Base-by-base conservation (phyloP, 2,888 invertebrate species). In the Cheilosia vernalis region DNA sequence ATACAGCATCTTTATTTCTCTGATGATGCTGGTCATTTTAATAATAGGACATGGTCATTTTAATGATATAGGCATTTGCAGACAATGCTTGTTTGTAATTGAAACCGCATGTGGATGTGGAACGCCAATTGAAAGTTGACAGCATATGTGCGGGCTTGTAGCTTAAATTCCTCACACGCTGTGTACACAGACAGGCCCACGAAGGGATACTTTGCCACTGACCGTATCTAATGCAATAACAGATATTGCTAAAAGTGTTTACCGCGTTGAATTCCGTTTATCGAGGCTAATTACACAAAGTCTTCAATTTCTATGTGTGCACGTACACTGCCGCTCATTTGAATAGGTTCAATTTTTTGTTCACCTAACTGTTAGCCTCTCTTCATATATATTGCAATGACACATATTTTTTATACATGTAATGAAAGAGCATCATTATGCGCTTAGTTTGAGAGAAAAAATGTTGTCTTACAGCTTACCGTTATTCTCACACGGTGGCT, bases 201-300 rank as follows among this genome's bases (percentile, higher is more conserved):
- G 24, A 56, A 56, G 66, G 66, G 66, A 64, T 15, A 9, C 15
- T n/a, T 5, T 19, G n/a, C 13, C n/a, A 42, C 6, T 33, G 33
- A 13, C 19, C 56, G 13, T 37, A 37, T 37, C 55, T 56, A 63
- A 51, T 21, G 4, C 51, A 60, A 66, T 13, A 47, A 37, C 10
- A 80, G 10, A 40, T 66, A 58, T 56, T 19, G 33, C 37, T 63
- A 21, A 49, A 55, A 42, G 42, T 70, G 60, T 66, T 37, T 47
- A 37, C 49, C n/a, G 60, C 42, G 27, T 17, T 17, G n/a, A 61
- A 83, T 61, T 83, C 49, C 55, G 66, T 64, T 24, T 19, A 78
- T 83, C 72, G 78, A 78, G 83, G 72, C 79, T 83, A 83, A 83
- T 79, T 79, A 84, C 79, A 84, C 79, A 63, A 15, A 63, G n/a